Percentiles rank a stretch among this genome's conserved stretches.
Conservation (phyloP, 2,797 vertebrate genomes). For the Diplodus puntazzo region DNA sequence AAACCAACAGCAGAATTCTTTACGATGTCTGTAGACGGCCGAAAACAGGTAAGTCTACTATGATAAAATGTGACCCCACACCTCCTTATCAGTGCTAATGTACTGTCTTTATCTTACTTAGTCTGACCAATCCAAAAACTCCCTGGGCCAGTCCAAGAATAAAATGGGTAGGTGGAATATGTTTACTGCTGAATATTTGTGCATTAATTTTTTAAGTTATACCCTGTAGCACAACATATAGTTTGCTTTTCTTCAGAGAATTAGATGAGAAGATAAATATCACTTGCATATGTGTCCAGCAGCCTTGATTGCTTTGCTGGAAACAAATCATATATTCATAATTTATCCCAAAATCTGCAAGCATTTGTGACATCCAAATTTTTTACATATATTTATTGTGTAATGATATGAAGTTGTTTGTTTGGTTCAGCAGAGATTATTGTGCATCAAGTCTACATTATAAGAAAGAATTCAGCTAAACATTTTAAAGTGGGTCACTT, state of each 20-base stretch:
- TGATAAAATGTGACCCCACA: background rate
- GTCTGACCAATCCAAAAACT: slow-evolving; percentile 80
- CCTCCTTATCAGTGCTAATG: slow-evolving; percentile 18
- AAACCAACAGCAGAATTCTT: slow-evolving; percentile 70
- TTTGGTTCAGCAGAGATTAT: background rate
- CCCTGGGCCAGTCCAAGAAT: slow-evolving; percentile 78
- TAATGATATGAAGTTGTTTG: background rate
- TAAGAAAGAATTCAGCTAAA: background rate
- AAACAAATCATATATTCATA: no score
- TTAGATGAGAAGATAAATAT: no score
- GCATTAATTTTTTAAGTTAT: background rate
- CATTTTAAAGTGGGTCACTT: background rate
- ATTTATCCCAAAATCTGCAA: background rate
- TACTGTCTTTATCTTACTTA: slow-evolving; percentile 61
- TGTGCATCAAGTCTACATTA: background rate
- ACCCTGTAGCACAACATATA: background rate
- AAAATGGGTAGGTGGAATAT: slow-evolving; percentile 81
- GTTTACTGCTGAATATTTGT: slow-evolving; percentile 1
- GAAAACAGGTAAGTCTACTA: slow-evolving; percentile 67
- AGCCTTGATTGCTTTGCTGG: no score
- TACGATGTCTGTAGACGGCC: slow-evolving; percentile 50
- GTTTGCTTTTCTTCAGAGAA: background rate
- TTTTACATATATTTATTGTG: background rate
- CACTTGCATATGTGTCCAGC: no score
- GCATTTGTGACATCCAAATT: background rate